These are phyloP conservation scores for Bos javanicus DNA, from an alignment of 2,113 vertebrate species.

Conservation along the genomic window DNA sequence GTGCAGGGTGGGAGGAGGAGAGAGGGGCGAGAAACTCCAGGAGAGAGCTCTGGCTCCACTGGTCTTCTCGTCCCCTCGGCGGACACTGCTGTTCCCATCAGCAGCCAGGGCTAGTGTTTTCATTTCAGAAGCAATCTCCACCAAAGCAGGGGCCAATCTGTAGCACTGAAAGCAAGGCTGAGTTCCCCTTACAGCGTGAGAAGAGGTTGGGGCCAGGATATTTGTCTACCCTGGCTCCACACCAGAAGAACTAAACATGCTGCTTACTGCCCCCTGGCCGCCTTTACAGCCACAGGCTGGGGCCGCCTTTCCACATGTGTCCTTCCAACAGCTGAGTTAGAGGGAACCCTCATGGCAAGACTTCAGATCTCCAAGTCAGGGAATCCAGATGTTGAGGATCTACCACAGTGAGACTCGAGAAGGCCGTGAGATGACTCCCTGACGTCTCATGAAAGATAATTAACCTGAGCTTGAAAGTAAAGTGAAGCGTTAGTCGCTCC, in stretches of 20 bases:
- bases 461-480: background rate
- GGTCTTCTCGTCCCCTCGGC: background rate
- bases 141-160: background rate
- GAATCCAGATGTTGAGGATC: background rate
- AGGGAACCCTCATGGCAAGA: background rate
- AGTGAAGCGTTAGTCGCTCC: background rate
- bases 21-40: background rate
- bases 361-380: background rate
- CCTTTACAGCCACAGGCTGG: background rate
- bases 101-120: background rate
- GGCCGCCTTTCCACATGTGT: background rate
- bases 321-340: background rate
- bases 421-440: background rate
- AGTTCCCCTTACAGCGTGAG: background rate
- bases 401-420: rapidly evolving
- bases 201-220: background rate
- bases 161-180: background rate
- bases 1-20: background rate
- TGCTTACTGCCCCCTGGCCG: background rate
- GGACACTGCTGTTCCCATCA: background rate
- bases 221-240: background rate
- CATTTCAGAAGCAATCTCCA: background rate
- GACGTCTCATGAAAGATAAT: background rate
- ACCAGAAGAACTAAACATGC: background rate
- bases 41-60: background rate